Evolutionary conservation across 2,888 invertebrate genomes (phyloP).

Genomic region (Sinhomidia bicolor): DNA sequence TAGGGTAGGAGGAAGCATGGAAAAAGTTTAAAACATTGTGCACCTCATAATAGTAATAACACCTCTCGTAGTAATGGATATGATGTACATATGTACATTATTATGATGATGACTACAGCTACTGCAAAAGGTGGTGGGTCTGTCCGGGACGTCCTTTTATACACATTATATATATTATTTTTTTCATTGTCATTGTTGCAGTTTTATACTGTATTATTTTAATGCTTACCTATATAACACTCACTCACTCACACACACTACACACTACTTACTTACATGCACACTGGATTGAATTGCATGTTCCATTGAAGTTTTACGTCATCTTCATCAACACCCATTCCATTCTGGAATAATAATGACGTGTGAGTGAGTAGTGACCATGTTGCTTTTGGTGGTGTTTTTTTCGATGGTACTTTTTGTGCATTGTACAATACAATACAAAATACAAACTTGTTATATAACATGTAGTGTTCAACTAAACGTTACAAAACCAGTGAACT

Average conservation of each 20-base stretch:
- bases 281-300: conserved; percentile 44
- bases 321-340: conserved; percentile 44
- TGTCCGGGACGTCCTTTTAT: conserved; percentile 11
- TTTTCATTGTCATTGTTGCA: conserved; percentile 28
- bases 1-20: background rate
- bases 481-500: background rate
- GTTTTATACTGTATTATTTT: too few relatives aligned
- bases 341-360: background rate
- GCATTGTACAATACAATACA: background rate
- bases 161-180: background rate
- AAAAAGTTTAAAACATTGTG: background rate
- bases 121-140: conserved; percentile 13
- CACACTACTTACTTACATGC: background rate
- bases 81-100: too few relatives aligned
- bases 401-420: background rate
- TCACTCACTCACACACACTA: too few relatives aligned
- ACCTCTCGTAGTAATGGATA: background rate
- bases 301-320: conserved; percentile 59
- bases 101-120: background rate
- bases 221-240: background rate
- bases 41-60: background rate
- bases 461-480: background rate
- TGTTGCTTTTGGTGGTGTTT: too few relatives aligned
- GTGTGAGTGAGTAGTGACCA: background rate
- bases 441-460: background rate